A percentile compares a stretch with the other conserved stretches of the same genome.
These are phyloP conservation scores for Chloroceryle aenea DNA, from an alignment of 2,113 vertebrate species.

Conservation along the genomic window DNA sequence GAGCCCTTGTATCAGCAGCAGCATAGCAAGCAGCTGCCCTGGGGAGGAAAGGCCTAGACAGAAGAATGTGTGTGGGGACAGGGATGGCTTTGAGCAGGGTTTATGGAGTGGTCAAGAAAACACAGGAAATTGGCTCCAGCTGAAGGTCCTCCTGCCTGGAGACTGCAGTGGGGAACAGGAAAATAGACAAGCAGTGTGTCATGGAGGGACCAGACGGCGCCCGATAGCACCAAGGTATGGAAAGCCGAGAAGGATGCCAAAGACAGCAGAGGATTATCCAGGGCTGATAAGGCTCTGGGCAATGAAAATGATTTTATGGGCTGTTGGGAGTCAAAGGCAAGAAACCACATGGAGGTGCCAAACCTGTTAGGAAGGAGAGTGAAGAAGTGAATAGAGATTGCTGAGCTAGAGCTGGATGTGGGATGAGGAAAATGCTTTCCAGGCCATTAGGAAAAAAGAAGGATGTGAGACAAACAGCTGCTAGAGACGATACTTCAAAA, in stretches of 20 bases:
- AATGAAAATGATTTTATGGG: neutral
- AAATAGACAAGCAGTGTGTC: slow-evolving; percentile 34
- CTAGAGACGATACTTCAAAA: slow-evolving; percentile 23
- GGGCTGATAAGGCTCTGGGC: neutral
- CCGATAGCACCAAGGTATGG: slow-evolving; percentile 34
- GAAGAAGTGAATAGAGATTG: neutral
- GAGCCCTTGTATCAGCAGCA: neutral
- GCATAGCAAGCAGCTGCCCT: neutral
- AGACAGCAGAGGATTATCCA: slow-evolving; percentile 43
- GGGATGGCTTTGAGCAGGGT: slow-evolving; percentile 27
- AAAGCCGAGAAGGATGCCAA: slow-evolving; percentile 28
- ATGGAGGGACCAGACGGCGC: neutral
- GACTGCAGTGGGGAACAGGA: neutral
- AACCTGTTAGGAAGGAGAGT: neutral
- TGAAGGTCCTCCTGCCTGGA: slow-evolving; percentile 20
- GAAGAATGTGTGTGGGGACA: slow-evolving; percentile 37
- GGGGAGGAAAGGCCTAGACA: neutral
- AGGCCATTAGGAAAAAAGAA: slow-evolving; percentile 1
- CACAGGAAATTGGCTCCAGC: slow-evolving; percentile 56
- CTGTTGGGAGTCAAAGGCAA: slow-evolving; percentile 12
- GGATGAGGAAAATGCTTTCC: slow-evolving; percentile 47
- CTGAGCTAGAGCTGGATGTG: neutral
- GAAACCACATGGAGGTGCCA: neutral
- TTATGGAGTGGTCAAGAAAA: slow-evolving; percentile 56
- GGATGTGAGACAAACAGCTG: slow-evolving; percentile 47